Evolutionary conservation across 1,140 invertebrate genomes (phyloP).

Genomic region (Aphaenogaster floridana): DNA sequence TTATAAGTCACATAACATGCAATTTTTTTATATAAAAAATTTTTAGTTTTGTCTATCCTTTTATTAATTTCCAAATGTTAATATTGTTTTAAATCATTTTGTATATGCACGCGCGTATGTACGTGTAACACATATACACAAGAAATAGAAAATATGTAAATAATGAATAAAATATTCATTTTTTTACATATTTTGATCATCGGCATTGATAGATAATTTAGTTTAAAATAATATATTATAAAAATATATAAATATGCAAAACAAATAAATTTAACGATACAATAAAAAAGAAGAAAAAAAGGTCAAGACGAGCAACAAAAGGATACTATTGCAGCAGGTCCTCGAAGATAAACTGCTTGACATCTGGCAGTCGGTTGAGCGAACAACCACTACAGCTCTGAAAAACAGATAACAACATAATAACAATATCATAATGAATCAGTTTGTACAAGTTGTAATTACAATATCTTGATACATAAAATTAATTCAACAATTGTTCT

Average conservation of each 20-base stretch:
- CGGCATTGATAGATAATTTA: too few species aligned
- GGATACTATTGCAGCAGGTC: conserved; percentile 91
- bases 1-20: too few species aligned
- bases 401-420: conserved; percentile 75
- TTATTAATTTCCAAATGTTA: background rate
- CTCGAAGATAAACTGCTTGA: conserved; percentile 92
- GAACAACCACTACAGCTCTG: conserved; percentile 93
- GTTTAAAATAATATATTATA: conserved; percentile 4
- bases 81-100: background rate
- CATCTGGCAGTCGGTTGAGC: conserved; percentile 91
- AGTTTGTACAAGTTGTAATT: background rate
- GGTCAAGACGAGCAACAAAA: conserved; percentile 58
- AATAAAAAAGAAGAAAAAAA: too few species aligned
- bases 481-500: background rate
- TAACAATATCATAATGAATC: conserved; percentile 47
- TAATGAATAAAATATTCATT: too few species aligned
- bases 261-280: background rate
- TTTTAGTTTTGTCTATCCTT: background rate
- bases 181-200: too few species aligned
- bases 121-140: too few species aligned
- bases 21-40: background rate
- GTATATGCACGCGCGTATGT: too few species aligned
- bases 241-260: conserved; percentile 27
- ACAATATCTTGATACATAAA: background rate
- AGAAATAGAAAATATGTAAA: too few species aligned